Conservation (phyloP, 2,888 invertebrate species). For the Clivina fossor region DNA sequence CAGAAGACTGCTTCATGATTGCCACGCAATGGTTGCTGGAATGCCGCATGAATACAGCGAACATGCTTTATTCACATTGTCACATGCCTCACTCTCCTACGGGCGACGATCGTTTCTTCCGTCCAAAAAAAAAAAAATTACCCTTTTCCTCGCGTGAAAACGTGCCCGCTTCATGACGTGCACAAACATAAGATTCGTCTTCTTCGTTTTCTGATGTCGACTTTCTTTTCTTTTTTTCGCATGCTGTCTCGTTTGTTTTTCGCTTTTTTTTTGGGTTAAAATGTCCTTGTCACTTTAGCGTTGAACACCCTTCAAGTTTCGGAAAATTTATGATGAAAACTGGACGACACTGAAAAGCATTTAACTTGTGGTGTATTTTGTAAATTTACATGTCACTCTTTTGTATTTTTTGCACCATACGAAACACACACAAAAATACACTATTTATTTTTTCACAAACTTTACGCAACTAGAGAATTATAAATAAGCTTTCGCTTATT, state of each 20-base stretch:
- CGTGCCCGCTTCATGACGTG: conserved; percentile 15
- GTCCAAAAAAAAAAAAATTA: too few relatives aligned
- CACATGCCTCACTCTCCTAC: conserved; percentile 36
- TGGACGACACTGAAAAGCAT: conserved; percentile 26
- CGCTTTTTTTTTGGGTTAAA: conserved; percentile 30
- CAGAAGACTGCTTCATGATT: conserved; percentile 50
- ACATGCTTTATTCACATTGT: conserved; percentile 49
- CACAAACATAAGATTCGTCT: conserved; percentile 28
- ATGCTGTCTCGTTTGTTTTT: conserved; percentile 20
- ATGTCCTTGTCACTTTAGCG: conserved; percentile 29
- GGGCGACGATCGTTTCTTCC: background rate
- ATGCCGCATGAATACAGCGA: conserved; percentile 50
- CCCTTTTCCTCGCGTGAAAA: conserved; percentile 13
- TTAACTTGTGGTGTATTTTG: conserved; percentile 15
- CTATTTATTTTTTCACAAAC: background rate
- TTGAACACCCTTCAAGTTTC: conserved; percentile 18
- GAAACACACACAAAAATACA: too few relatives aligned
- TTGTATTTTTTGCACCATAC: background rate
- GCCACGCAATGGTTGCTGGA: conserved; percentile 46
- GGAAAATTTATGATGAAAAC: conserved; percentile 26
- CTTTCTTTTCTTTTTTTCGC: conserved; percentile 18
- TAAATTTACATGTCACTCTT: conserved; percentile 19
- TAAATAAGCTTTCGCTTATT: too few relatives aligned
- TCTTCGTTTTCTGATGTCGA: conserved; percentile 16
- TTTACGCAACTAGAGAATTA: too few relatives aligned